Evolutionary conservation across 2,113 vertebrate species (phyloP), one percentile per base, ranked within the genome.

Genomic region (Vireo altiloquus): DNA sequence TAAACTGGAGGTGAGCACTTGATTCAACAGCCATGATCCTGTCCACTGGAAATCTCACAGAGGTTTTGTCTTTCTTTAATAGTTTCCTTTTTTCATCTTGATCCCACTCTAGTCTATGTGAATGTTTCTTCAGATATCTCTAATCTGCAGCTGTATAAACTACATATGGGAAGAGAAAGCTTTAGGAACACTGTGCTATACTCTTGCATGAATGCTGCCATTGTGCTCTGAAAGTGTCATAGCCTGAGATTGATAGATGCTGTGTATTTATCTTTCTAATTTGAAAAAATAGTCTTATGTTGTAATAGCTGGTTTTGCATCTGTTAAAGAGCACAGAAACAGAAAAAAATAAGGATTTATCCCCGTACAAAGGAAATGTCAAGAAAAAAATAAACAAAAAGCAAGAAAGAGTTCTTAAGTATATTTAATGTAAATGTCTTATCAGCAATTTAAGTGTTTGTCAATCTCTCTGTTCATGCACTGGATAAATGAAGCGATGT

Each of bases 141-240:
- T 76, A 63, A 90, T 57, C 31, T 89, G 61, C 74, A 94, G 57
- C 76, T 93, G 52, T 92, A 82, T 63, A 97, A 96, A 94, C 79
- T 28, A 44, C 15, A 76, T 0, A 2, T 86, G 39, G 84, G 82
- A 90, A 42, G 76, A 80, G 17, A 17, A 94, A 92, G 22, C 23
- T 88, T 94, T 82, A 82, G 63, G 46, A 92, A 56, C 33, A 60
- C 31, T 52, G 3, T 80, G n/a, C 11, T 35, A 11, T 19, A 87
- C 25, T 49, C 13, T 87, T 95, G 61, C 40, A 46, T 95, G 78
- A 96, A 95, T 94, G 85, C 7, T 75, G 50, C 12, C n/a, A 56
- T 75, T 96, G 66, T 82, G 8, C 33, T 85, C 46, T 9, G 16
- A 68, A 92, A 86, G 81, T 30, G 7, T 54, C 59, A 76, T 10